Base-by-base conservation (phyloP, 2,797 vertebrate species). In the Sparus aurata region DNA sequence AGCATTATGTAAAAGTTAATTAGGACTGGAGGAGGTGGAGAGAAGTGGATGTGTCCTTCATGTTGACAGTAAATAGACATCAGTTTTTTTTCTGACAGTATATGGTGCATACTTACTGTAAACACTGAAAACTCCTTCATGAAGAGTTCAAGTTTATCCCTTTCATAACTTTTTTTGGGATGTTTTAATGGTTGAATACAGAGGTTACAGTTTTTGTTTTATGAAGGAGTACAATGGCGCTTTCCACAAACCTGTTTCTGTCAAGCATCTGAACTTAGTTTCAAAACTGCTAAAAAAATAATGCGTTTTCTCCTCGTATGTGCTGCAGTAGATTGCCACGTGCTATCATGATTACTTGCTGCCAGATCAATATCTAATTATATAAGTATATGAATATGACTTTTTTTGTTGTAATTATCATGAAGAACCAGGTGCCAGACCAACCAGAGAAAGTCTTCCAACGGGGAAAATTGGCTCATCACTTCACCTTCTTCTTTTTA, bases 401-500 rank as follows among this genome's bases (percentile, higher is more conserved):
- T 54, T 74, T 72, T 43, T 71, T 54, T 8, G 5, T 61, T 27
- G 18, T 16, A 12, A 25, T 68, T 3, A 66, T 46, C n/a, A 52
- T 0, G 1, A 11, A 20, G 34, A 15, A 55, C 38, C 34, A 71
- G 62, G 27, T 3, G 30, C 2, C 8, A 54, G 55, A 76, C 50
- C 41, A 70, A 59, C 7, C 20, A 13, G 43, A 64, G 16, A 50
- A 71, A 61, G 46, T 73, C 5, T 20, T 23, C 30, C 41, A 34
- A 55, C 58, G 15, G 11, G 41, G 57, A 55, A 50, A 69, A 65
- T 4, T 16, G 11, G 20, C 41, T 47, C 16, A 53, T 65, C 54
- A 11, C 63, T 54, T 75, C 43, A 59, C 65, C 16, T 16, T 77
- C 17, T 47, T 79, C 38, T 64, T 27, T 71, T 69, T 76, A 65